Conservation (phyloP, 2,797 vertebrate genomes). For the Dromococcyx pavoninus region DNA sequence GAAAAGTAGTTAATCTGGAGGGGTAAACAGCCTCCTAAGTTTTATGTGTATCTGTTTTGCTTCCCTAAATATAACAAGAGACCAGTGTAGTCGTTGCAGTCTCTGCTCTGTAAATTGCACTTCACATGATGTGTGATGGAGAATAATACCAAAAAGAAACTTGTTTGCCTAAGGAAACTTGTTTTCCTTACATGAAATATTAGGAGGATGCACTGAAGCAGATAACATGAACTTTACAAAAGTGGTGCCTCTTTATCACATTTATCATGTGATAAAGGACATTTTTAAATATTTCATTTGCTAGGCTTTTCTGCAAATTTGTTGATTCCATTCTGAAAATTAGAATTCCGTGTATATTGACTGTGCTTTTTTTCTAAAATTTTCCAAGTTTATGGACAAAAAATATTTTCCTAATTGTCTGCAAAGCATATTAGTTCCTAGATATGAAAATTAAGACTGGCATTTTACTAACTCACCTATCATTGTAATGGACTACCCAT, state of each 20-base stretch:
- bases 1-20: background rate
- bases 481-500: background rate
- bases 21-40: background rate
- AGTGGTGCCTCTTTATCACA: background rate
- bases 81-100: background rate
- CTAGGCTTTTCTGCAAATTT: background rate
- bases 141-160: background rate
- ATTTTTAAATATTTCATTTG: background rate
- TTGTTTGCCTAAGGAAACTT: background rate
- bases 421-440: background rate
- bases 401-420: background rate
- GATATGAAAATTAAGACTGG: background rate
- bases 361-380: background rate
- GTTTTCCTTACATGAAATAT: background rate
- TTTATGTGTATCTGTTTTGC: background rate
- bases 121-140: background rate
- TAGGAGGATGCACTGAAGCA: background rate
- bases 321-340: background rate
- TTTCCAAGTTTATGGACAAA: background rate
- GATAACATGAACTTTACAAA: background rate
- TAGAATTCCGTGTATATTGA: background rate
- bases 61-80: background rate
- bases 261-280: background rate
- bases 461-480: background rate
- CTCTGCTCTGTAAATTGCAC: background rate